A percentile compares a stretch with the other conserved stretches of the same genome.
phyloP scores from a whole-genome alignment of 2,113 vertebrate genomes.

The Halichoeres trimaculatus region DNA sequence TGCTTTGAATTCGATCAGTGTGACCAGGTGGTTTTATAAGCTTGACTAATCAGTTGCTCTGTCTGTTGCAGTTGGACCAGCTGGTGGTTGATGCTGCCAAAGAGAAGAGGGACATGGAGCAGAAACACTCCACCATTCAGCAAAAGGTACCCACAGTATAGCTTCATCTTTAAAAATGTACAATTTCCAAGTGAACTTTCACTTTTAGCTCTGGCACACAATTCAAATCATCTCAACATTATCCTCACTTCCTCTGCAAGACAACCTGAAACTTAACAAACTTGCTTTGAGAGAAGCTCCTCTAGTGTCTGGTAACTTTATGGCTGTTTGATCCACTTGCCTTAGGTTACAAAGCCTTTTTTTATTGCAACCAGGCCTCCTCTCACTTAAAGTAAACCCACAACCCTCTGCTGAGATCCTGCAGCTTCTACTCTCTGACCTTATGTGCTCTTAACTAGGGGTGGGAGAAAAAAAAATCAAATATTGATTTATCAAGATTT shows the following conservation, averaged over 20 bases:
- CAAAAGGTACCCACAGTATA: constrained; percentile 99
- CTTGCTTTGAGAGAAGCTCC: not conserved
- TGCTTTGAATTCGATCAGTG: not conserved
- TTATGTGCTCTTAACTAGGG: not conserved
- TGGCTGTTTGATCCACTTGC: not conserved
- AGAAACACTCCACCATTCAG: constrained; percentile 98
- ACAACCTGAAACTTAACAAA: not conserved
- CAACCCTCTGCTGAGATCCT: constrained; percentile 1
- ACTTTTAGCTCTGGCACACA: not conserved
- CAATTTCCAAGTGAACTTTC: not conserved
- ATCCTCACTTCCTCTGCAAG: not conserved
- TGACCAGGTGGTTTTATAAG: constrained; percentile 41
- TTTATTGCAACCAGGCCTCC: constrained; percentile 17
- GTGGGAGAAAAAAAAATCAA: too few relatives aligned
- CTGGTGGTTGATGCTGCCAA: constrained; percentile 93
- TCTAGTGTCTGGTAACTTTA: not conserved
- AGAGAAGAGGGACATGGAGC: constrained; percentile 97
- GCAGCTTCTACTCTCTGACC: not conserved
- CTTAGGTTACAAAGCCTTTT: constrained; percentile 23
- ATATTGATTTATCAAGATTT: too few relatives aligned
- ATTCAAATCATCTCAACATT: not conserved
- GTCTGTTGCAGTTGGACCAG: constrained; percentile 91
- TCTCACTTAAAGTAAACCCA: constrained; percentile 27
- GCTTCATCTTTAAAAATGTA: not conserved
- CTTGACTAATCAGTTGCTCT: constrained; percentile 48